Conservation (phyloP, 1,140 invertebrate species). For the Parasteatoda tepidariorum region DNA sequence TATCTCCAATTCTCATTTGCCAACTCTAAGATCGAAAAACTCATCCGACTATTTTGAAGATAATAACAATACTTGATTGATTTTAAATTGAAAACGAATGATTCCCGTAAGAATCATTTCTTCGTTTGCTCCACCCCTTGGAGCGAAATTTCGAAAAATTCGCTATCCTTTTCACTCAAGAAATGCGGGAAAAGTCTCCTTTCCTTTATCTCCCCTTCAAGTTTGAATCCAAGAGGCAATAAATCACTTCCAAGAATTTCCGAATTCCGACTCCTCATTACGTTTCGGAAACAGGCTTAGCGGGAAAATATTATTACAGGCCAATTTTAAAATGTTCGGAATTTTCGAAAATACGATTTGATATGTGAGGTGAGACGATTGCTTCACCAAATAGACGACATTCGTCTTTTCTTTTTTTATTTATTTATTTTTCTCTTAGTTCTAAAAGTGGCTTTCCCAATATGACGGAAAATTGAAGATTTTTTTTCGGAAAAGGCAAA, state of each 20-base stretch:
- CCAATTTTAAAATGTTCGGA: neutral
- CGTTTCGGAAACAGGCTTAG: neutral
- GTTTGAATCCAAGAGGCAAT: neutral
- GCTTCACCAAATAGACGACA: no score
- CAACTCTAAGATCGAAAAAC: no score
- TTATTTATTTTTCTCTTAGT: no score
- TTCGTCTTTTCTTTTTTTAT: no score
- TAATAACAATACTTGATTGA: neutral
- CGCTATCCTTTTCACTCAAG: no score
- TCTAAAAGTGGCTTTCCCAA: no score
- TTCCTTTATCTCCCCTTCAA: neutral
- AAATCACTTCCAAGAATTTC: neutral
- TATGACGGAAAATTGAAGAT: no score
- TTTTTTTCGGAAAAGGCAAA: no score
- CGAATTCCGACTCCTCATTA: neutral
- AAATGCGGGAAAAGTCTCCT: no score
- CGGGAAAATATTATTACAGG: neutral
- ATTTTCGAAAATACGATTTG: neutral
- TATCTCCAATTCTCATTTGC: no score
- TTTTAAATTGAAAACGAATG: neutral
- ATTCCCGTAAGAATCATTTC: neutral
- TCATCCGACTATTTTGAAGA: no score
- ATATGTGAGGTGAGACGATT: no score
- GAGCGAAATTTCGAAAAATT: neutral
- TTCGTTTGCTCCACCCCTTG: neutral